phyloP scores from a whole-genome alignment of 2,888 invertebrate genomes.

The Miltochrista miniata region DNA sequence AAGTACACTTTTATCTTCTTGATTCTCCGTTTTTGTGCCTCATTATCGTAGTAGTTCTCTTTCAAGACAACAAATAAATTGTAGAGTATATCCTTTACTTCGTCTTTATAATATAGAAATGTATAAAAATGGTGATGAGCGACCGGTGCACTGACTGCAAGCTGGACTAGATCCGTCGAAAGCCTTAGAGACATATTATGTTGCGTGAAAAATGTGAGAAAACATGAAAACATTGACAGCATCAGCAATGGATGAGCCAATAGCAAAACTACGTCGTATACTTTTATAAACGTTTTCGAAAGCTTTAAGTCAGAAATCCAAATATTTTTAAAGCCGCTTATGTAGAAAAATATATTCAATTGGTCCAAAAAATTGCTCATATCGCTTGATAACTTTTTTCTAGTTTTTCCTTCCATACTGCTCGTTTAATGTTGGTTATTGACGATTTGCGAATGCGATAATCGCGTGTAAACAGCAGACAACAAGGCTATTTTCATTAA shows the following conservation, averaged over 20 bases:
- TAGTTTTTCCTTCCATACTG: too few relatives aligned
- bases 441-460: too few relatives aligned
- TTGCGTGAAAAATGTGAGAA: neutral
- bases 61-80: constrained; percentile 24
- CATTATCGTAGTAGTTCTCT: constrained; percentile 21
- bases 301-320: constrained; percentile 1
- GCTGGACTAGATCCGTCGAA: neutral
- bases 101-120: neutral
- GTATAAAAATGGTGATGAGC: neutral
- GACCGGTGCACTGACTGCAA: neutral
- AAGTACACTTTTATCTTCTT: constrained; percentile 25
- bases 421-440: too few relatives aligned
- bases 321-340: neutral
- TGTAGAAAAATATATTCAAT: constrained; percentile 2
- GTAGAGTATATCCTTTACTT: constrained; percentile 21
- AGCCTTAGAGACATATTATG: neutral
- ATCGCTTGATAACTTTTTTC: too few relatives aligned
- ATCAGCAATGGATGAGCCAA: neutral
- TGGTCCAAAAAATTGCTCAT: too few relatives aligned
- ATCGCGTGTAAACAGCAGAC: too few relatives aligned
- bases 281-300: neutral
- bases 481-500: too few relatives aligned
- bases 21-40: constrained; percentile 23
- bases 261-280: neutral
- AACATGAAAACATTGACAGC: neutral